A percentile compares a stretch with the other conserved stretches of the same genome.
Evolutionary conservation across 2,113 vertebrate species (phyloP).

Genomic region (Callopanchax toddi): DNA sequence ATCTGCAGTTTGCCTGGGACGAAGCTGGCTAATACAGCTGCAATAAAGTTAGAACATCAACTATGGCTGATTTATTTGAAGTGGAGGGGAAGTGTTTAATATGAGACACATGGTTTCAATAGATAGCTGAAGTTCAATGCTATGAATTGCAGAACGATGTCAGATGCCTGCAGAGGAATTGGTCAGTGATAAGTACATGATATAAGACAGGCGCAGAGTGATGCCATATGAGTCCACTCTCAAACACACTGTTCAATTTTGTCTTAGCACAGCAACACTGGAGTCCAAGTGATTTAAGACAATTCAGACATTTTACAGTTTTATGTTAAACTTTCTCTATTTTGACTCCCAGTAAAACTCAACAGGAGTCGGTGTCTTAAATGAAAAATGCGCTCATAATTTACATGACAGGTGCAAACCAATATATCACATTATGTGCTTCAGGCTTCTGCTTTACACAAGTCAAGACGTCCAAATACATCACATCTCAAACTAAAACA

Average conservation of each 20-base stretch:
- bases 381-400: slow-evolving; percentile 5
- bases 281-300: slow-evolving; percentile 2
- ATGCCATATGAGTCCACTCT: slow-evolving; percentile 44
- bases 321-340: slow-evolving; percentile 3
- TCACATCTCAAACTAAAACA: no score
- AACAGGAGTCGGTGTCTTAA: slow-evolving; percentile 4
- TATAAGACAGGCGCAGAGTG: slow-evolving; percentile 66
- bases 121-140: slow-evolving; percentile 72
- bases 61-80: slow-evolving; percentile 82
- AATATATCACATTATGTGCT: no score
- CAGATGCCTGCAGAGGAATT: slow-evolving; percentile 66
- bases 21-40: slow-evolving; percentile 70
- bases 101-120: slow-evolving; percentile 82
- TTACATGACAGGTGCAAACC: slow-evolving; percentile 4
- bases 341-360: slow-evolving; percentile 15
- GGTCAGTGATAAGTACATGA: slow-evolving; percentile 76
- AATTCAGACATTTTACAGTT: slow-evolving; percentile 8
- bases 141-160: slow-evolving; percentile 75
- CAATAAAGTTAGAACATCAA: slow-evolving; percentile 79
- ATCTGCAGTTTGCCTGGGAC: slow-evolving; percentile 53
- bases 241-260: slow-evolving; percentile 14
- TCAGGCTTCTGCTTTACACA: no score
- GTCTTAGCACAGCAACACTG: neutral
- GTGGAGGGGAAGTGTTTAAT: slow-evolving; percentile 83
- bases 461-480: no score